phyloP scores from a whole-genome alignment of 2,113 vertebrate species.

The Thunnus maccoyii region DNA sequence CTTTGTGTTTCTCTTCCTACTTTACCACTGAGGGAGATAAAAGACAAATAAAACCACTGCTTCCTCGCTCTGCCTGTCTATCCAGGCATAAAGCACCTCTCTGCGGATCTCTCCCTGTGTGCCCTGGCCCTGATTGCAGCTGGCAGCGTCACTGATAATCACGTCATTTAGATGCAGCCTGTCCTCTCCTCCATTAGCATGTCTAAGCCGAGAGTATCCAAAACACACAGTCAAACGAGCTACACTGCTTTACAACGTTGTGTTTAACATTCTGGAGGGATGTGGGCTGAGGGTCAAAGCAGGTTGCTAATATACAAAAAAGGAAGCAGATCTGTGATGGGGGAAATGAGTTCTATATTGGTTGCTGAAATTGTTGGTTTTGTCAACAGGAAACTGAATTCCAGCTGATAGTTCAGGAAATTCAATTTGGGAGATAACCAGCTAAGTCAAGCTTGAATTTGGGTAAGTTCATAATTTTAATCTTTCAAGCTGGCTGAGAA shows the following conservation, averaged over 20 bases:
- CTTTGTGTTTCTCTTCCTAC: slow-evolving; percentile 43
- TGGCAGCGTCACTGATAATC: slow-evolving; percentile 83
- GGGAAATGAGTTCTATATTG: slow-evolving; percentile 52
- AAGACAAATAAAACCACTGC: slow-evolving; percentile 64
- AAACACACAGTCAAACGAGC: slow-evolving; percentile 58
- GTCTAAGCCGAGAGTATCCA: slow-evolving; percentile 65
- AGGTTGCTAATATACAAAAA: slow-evolving; percentile 39
- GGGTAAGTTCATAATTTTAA: slow-evolving; percentile 11
- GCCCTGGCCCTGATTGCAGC: slow-evolving; percentile 77
- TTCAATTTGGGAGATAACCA: slow-evolving; percentile 46
- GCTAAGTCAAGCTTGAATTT: slow-evolving; percentile 31
- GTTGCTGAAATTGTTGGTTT: slow-evolving; percentile 52
- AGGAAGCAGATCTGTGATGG: slow-evolving; percentile 23
- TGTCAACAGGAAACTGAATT: slow-evolving; percentile 58
- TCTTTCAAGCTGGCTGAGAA: slow-evolving; percentile 8
- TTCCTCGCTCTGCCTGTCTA: slow-evolving; percentile 49
- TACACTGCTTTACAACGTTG: slow-evolving; percentile 30
- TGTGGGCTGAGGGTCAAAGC: slow-evolving; percentile 43
- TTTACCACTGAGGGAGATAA: slow-evolving; percentile 60
- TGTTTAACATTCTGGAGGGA: slow-evolving; percentile 60
- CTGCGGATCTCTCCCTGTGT: slow-evolving; percentile 60
- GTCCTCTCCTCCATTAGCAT: slow-evolving; percentile 75
- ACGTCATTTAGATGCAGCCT: slow-evolving; percentile 81
- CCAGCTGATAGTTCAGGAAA: slow-evolving; percentile 39
- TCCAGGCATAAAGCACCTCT: slow-evolving; percentile 73